Percentiles rank a stretch among this genome's conserved stretches.
phyloP scores from a whole-genome alignment of 2,797 vertebrate genomes.

The Gymnothorax reevesii region DNA sequence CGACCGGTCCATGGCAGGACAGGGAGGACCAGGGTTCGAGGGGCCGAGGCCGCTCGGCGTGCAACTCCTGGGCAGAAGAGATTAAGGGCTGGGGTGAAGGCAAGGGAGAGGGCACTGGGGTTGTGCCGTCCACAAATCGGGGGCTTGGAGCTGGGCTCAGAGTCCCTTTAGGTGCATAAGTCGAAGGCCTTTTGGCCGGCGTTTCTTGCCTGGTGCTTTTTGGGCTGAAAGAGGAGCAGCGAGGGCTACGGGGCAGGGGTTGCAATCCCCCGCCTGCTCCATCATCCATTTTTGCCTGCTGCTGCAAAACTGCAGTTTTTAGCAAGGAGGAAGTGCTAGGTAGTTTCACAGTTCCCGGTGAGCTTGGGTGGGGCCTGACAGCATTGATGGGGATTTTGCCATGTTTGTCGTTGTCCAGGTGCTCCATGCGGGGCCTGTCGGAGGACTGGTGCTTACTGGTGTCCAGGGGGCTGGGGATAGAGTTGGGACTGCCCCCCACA shows the following conservation, averaged over 20 bases:
- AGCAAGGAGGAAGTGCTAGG: slow-evolving; percentile 88
- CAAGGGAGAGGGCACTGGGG: slow-evolving; percentile 72
- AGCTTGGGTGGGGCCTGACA: slow-evolving; percentile 93
- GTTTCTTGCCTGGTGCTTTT: slow-evolving; percentile 80
- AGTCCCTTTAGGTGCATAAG: slow-evolving; percentile 83
- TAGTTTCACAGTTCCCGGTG: slow-evolving; percentile 85
- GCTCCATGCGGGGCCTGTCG: slow-evolving; percentile 79
- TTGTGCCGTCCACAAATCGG: slow-evolving; percentile 59
- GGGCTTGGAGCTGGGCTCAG: slow-evolving; percentile 79
- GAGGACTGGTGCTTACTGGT: slow-evolving; percentile 57
- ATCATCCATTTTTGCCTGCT: slow-evolving; percentile 83
- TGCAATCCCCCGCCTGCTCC: slow-evolving; percentile 51
- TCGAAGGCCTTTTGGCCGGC: slow-evolving; percentile 80
- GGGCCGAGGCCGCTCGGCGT: slow-evolving; percentile 71
- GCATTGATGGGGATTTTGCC: slow-evolving; percentile 92
- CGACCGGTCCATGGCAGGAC: slow-evolving; percentile 75
- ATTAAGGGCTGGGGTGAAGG: slow-evolving; percentile 76
- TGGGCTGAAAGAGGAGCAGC: slow-evolving; percentile 84
- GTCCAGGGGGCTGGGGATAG: slow-evolving; percentile 68
- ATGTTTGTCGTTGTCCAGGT: slow-evolving; percentile 88
- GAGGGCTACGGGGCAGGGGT: slow-evolving; percentile 82
- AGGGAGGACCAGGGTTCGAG: slow-evolving; percentile 66
- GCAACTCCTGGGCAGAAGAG: slow-evolving; percentile 75
- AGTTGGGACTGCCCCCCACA: slow-evolving; percentile 84
- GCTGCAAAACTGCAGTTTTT: slow-evolving; percentile 87